phyloP scores from a whole-genome alignment of 2,797 vertebrate species.

The Periophthalmus magnuspinnatus region DNA sequence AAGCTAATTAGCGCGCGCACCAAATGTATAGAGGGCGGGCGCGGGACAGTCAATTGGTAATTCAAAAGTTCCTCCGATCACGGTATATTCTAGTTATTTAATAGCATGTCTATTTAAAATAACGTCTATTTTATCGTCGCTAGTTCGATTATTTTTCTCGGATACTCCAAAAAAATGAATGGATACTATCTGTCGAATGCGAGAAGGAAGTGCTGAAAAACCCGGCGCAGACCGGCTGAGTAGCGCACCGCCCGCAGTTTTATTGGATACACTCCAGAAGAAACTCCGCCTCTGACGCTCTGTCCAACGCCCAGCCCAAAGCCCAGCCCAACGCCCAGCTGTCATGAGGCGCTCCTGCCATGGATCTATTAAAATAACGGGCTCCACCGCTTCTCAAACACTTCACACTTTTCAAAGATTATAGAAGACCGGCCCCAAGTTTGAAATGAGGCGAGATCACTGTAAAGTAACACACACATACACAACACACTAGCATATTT shows the following conservation, averaged over 20 bases:
- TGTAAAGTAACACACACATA: no score
- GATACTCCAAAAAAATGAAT: constrained; percentile 40
- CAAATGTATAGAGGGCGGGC: constrained; percentile 47
- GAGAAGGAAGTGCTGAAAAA: constrained; percentile 20
- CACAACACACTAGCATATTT: no score
- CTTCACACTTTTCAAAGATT: no score
- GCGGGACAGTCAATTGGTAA: constrained; percentile 42
- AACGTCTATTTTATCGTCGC: neutral
- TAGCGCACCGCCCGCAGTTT: constrained; percentile 14
- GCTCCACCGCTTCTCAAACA: no score
- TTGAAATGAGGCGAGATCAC: no score
- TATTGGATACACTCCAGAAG: constrained; percentile 40
- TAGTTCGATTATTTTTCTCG: neutral
- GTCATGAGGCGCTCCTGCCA: neutral
- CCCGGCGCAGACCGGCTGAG: constrained; percentile 25
- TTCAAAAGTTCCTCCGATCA: constrained; percentile 9
- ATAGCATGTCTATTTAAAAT: neutral
- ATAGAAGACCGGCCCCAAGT: no score
- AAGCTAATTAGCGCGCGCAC: constrained; percentile 65
- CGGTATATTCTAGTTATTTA: constrained; percentile 1
- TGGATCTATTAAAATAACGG: no score
- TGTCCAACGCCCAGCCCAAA: constrained; percentile 4
- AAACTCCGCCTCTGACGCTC: constrained; percentile 19
- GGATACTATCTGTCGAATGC: constrained; percentile 27
- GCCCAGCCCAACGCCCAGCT: constrained; percentile 19